A percentile compares a stretch with the other conserved stretches of the same genome.
phyloP scores from a whole-genome alignment of 2,113 vertebrate species.

The Siphamia tubifer region DNA sequence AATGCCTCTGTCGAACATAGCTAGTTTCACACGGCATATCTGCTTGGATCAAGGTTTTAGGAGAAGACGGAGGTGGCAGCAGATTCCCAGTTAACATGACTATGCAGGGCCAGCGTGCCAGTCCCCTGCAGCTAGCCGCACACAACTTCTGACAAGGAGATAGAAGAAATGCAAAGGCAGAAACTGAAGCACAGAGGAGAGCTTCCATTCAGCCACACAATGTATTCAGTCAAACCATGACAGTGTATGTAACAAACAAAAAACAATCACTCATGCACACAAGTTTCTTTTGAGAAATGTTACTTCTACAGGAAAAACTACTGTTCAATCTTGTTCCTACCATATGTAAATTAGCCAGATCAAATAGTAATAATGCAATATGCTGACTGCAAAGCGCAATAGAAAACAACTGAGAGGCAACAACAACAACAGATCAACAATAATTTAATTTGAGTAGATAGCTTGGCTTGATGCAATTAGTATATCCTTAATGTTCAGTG shows the following conservation, averaged over 20 bases:
- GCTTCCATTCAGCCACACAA: not conserved
- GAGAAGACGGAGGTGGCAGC: conserved; percentile 32
- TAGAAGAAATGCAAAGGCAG: not conserved
- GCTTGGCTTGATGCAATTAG: conserved; percentile 51
- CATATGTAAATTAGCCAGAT: conserved; percentile 33
- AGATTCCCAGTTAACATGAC: conserved; percentile 39
- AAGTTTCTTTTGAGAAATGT: not conserved
- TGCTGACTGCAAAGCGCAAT: conserved; percentile 4
- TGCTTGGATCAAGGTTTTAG: conserved; percentile 30
- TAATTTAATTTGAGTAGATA: conserved; percentile 45
- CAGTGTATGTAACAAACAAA: not conserved
- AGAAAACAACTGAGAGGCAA: conserved; percentile 35
- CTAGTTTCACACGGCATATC: conserved; percentile 12
- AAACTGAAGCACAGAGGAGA: not conserved
- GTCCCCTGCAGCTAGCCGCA: conserved; percentile 7
- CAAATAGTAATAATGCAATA: conserved; percentile 22
- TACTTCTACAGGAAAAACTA: not conserved
- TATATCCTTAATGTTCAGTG: conserved; percentile 39
- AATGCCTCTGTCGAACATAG: conserved; percentile 18
- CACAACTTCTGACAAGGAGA: not conserved
- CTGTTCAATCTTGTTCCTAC: conserved; percentile 13
- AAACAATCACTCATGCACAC: not conserved
- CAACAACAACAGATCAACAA: conserved; percentile 34
- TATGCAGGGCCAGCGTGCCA: not conserved
- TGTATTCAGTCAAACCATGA: not conserved